Percentiles rank a stretch among this genome's conserved stretches.
These are phyloP conservation scores for Pteronotus mesoamericanus DNA, from an alignment of 2,797 vertebrate genomes.

Conservation along the genomic window DNA sequence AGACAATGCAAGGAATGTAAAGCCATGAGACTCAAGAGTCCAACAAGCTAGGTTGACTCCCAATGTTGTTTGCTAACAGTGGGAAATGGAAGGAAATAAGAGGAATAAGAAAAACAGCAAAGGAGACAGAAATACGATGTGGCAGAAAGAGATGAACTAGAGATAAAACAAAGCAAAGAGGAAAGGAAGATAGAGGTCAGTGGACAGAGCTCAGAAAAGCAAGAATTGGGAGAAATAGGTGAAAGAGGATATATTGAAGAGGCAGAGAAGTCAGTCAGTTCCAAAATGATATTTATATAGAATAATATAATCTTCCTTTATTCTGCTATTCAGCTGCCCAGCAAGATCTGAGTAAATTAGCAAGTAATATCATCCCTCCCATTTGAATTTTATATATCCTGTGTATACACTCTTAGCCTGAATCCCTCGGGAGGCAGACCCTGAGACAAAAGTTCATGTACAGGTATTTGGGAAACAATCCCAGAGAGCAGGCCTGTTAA, in stretches of 20 bases:
- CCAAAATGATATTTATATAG: neutral
- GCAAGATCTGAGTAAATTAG: neutral
- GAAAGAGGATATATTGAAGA: neutral
- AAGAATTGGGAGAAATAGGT: neutral
- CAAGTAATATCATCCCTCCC: neutral
- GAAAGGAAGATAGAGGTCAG: neutral
- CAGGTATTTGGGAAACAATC: neutral
- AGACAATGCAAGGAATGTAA: neutral
- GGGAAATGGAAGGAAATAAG: neutral
- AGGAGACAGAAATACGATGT: neutral
- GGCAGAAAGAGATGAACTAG: neutral
- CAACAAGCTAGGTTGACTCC: neutral
- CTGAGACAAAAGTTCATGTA: neutral
- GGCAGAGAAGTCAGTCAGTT: neutral
- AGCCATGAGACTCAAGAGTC: neutral
- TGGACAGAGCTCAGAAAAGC: neutral
- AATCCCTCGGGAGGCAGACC: neutral
- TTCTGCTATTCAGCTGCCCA: neutral
- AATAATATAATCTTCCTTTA: neutral
- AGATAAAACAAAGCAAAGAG: neutral
- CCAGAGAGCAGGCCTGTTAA: neutral
- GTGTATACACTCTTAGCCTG: neutral
- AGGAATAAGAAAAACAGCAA: neutral
- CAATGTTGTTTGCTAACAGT: neutral
- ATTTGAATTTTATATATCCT: neutral